Conservation (phyloP, 2,888 invertebrate genomes). For the Latrodectus hesperus region DNA sequence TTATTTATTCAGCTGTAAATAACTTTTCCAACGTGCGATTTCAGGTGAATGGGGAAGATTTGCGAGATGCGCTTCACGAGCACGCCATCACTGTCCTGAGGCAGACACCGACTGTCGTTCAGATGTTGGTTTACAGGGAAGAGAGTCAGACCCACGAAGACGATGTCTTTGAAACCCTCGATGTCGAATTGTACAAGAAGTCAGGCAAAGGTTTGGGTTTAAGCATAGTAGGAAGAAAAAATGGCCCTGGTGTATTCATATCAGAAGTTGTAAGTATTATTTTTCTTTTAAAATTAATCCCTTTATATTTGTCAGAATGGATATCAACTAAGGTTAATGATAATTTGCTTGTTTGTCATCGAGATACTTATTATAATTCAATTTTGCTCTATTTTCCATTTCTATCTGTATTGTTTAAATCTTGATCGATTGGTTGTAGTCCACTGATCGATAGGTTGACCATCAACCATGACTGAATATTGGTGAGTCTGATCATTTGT, state of each 20-base stretch:
- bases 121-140: slow-evolving; percentile 86
- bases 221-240: slow-evolving; percentile 86
- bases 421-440: no score
- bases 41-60: slow-evolving; percentile 71
- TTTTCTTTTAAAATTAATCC: no score
- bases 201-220: slow-evolving; percentile 91
- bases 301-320: no score
- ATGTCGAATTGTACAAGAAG: slow-evolving; percentile 90
- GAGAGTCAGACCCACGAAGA: slow-evolving; percentile 78
- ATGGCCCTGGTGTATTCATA: slow-evolving; percentile 87
- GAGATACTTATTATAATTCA: no score
- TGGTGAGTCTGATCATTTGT: no score
- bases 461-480: no score
- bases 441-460: no score
- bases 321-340: no score
- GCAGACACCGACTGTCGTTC: slow-evolving; percentile 85
- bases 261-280: slow-evolving; percentile 86
- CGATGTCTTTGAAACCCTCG: slow-evolving; percentile 82
- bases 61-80: slow-evolving; percentile 71
- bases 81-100: slow-evolving; percentile 88
- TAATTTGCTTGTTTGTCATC: no score
- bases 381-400: no score
- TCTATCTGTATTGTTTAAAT: no score
- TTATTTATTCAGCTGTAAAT: neutral
- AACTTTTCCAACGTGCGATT: neutral